Base-by-base conservation (phyloP, 2,888 invertebrate species). In the Hyalella azteca region DNA sequence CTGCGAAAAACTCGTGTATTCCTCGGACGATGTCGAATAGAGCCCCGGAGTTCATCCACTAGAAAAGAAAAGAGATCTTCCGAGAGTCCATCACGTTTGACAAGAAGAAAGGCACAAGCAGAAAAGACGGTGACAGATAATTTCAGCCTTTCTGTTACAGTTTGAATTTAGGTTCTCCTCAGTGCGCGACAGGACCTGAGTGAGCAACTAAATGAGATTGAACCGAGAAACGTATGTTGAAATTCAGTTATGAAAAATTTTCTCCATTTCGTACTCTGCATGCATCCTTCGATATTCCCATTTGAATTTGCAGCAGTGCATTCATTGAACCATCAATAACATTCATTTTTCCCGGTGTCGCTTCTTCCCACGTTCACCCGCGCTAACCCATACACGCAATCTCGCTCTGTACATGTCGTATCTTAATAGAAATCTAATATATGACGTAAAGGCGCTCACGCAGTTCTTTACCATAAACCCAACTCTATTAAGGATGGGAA, bases 351-450 rank as follows among this genome's bases (percentile, higher is more conserved):
- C 54, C 29, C 29, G 9, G 29, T 11, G 26, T 54, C 36, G 7
- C 15, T 5, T 32, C 29, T 66, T 66, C 26, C 36, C 66, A 66
- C 39, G 36, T 66, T 36, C 29, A 66, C 32, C 36, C 36, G 66
- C 32, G 66, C 66, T 5, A 66, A 36, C 36, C 66, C 66, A 66
- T 66, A 66, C 36, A 29, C 32, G 66, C 66, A 36, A 66, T 36
- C 66, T 66, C 66, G 36, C 36, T 32, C 66, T 29, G 66, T 66
- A 32, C 66, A 66, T 29, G 66, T 66, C 66, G 36, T 66, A 66
- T 66, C 66, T 66, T 66, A 66, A 66, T 66, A 66, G 66, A 66
- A 66, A 66, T 66, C 66, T 66, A 66, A 66, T 66, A 66, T 66
- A 66, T 66, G 66, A 66, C 66, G 66, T 66, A 66, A 36, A 66